These are phyloP conservation scores for Aporrectodea caliginosa DNA, from an alignment of 1,140 invertebrate genomes.

Conservation along the genomic window DNA sequence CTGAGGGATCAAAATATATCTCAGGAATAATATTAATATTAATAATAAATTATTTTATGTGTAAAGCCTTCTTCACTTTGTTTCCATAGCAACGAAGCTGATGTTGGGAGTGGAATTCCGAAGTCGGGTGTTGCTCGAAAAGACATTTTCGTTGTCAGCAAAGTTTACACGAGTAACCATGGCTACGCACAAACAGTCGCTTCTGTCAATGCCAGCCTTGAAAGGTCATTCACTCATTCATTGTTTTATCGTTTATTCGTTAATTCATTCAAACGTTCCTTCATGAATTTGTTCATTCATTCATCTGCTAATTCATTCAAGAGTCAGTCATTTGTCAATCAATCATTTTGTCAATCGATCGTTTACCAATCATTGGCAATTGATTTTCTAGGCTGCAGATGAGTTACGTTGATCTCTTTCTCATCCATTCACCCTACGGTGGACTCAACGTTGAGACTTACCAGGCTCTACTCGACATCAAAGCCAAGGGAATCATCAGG, in stretches of 20 bases:
- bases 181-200: constrained; percentile 37
- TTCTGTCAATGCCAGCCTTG: constrained; percentile 37
- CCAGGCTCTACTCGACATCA: constrained; percentile 42
- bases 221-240: constrained; percentile 35
- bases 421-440: constrained; percentile 43
- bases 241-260: too few relatives aligned
- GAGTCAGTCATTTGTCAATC: too few relatives aligned
- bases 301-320: too few relatives aligned
- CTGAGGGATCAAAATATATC: too few relatives aligned
- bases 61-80: too few relatives aligned
- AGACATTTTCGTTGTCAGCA: constrained; percentile 44
- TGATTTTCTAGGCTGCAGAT: constrained; percentile 36
- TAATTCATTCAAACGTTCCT: too few relatives aligned
- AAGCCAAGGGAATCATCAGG: constrained; percentile 42
- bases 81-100: constrained; percentile 39
- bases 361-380: too few relatives aligned
- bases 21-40: too few relatives aligned
- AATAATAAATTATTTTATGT: too few relatives aligned
- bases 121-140: constrained; percentile 38
- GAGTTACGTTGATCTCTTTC: constrained; percentile 44
- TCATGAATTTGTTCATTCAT: not conserved
- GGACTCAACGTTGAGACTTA: constrained; percentile 43
- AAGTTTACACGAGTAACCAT: constrained; percentile 37
- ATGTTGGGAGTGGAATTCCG: constrained; percentile 39
- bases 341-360: too few relatives aligned